A percentile compares a stretch with the other conserved stretches of the same genome.
Evolutionary conservation across 1,140 invertebrate genomes (phyloP).

Genomic region (Danaus melanippus): DNA sequence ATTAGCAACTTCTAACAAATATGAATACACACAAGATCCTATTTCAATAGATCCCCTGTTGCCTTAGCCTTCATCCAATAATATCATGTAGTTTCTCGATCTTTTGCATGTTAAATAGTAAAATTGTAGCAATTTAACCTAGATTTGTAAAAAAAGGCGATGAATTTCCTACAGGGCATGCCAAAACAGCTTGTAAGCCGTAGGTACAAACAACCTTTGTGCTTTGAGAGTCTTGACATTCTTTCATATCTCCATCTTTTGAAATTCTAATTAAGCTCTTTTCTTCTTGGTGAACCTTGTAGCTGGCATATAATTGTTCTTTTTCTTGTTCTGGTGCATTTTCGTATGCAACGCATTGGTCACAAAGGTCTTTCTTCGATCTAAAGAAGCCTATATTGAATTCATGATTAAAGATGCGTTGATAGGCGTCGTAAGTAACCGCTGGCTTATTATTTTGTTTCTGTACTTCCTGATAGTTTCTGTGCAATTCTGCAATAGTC

Average conservation of each 20-base stretch:
- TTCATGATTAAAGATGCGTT: slow-evolving; percentile 30
- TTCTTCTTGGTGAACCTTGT: too few species aligned
- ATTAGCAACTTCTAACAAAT: slow-evolving; percentile 26
- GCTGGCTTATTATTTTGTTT: slow-evolving; percentile 20
- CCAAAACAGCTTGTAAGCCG: too few species aligned
- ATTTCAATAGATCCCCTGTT: slow-evolving; percentile 58
- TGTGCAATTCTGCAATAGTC: slow-evolving; percentile 33
- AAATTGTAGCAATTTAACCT: slow-evolving; percentile 62
- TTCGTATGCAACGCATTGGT: slow-evolving; percentile 26
- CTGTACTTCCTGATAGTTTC: slow-evolving; percentile 31
- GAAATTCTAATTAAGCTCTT: too few species aligned
- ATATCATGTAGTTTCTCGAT: slow-evolving; percentile 35
- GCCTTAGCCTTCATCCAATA: slow-evolving; percentile 65
- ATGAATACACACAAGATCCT: slow-evolving; percentile 43
- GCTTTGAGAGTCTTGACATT: slow-evolving; percentile 17
- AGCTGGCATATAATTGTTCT: too few species aligned
- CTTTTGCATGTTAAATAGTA: slow-evolving; percentile 34
- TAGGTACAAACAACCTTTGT: too few species aligned
- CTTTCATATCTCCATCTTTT: slow-evolving; percentile 18
- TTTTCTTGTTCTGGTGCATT: slow-evolving; percentile 16
- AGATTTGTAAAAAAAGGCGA: slow-evolving; percentile 39
- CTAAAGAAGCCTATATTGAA: slow-evolving; percentile 37
- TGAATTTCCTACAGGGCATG: too few species aligned
- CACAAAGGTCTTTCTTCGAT: slow-evolving; percentile 31
- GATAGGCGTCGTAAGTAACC: slow-evolving; percentile 30